phyloP scores from a whole-genome alignment of 2,113 vertebrate genomes.

The Pelusios castaneus region DNA sequence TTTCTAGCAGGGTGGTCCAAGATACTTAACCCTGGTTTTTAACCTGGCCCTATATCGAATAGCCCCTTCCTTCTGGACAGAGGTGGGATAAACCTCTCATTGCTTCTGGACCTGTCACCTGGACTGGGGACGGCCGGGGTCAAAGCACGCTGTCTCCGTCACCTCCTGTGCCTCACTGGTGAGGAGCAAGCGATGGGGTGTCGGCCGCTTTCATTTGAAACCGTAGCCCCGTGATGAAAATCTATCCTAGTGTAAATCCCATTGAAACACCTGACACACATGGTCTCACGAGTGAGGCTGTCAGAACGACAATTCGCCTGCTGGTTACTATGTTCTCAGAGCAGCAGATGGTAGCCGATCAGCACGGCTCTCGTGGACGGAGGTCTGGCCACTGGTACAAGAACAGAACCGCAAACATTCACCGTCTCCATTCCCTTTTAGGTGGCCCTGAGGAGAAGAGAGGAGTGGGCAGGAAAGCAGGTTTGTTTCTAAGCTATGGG shows the following conservation, averaged over 20 bases:
- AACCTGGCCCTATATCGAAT: background rate
- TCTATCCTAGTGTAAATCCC: background rate
- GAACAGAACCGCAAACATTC: background rate
- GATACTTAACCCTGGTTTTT: background rate
- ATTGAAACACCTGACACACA: background rate
- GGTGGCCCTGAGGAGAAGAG: background rate
- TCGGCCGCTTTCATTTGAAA: background rate
- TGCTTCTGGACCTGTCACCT: background rate
- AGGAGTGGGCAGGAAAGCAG: constrained; percentile 33
- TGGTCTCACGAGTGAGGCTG: background rate
- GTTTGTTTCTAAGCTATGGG: background rate
- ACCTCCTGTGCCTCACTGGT: background rate
- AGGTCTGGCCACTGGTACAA: accelerated
- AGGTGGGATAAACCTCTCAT: background rate
- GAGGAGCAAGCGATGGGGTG: background rate
- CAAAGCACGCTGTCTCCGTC: too few relatives aligned
- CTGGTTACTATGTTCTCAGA: background rate
- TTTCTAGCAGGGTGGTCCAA: background rate
- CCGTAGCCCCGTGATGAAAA: background rate
- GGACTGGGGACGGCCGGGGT: too few relatives aligned
- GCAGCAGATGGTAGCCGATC: background rate
- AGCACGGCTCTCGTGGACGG: too few relatives aligned
- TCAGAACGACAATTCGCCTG: background rate
- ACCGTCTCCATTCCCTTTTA: background rate
- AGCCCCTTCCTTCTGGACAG: background rate